A percentile compares a stretch with the other conserved stretches of the same genome.
Evolutionary conservation across 2,113 vertebrate species (phyloP).

Genomic region (Cephalopterus ornatus): DNA sequence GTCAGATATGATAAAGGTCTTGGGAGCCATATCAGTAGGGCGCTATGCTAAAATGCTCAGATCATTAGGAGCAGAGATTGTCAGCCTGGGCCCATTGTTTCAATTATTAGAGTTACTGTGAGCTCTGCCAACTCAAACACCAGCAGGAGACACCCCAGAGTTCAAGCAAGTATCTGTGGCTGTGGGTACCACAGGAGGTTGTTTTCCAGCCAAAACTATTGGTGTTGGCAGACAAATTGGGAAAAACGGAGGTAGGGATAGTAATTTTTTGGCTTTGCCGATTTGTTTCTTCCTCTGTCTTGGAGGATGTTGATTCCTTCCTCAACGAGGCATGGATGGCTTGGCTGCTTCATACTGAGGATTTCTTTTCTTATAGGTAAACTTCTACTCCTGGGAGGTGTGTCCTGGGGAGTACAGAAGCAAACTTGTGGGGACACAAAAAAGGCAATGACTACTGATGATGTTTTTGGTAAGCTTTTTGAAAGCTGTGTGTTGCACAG

Average conservation of each 20-base stretch:
- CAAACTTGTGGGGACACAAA: background rate
- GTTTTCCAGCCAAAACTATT: background rate
- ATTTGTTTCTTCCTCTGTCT: background rate
- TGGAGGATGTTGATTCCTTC: background rate
- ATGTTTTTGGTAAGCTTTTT: background rate
- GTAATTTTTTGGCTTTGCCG: background rate
- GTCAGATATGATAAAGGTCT: background rate
- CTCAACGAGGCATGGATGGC: background rate
- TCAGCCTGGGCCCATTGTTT: background rate
- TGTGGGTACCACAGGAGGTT: background rate
- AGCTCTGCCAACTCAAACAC: background rate
- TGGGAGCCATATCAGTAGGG: background rate
- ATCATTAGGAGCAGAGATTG: background rate
- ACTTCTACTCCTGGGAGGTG: background rate
- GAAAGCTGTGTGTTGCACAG: background rate
- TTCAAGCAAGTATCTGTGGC: background rate
- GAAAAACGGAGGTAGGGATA: background rate
- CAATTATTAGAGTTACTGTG: background rate
- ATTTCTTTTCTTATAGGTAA: background rate
- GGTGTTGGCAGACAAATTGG: fast-evolving
- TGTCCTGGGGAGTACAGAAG: background rate
- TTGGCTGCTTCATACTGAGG: background rate
- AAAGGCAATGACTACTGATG: background rate
- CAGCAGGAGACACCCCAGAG: fast-evolving
- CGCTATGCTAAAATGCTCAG: background rate